Conservation (phyloP, 2,797 vertebrate genomes). For the Premnoplex brunnescens region DNA sequence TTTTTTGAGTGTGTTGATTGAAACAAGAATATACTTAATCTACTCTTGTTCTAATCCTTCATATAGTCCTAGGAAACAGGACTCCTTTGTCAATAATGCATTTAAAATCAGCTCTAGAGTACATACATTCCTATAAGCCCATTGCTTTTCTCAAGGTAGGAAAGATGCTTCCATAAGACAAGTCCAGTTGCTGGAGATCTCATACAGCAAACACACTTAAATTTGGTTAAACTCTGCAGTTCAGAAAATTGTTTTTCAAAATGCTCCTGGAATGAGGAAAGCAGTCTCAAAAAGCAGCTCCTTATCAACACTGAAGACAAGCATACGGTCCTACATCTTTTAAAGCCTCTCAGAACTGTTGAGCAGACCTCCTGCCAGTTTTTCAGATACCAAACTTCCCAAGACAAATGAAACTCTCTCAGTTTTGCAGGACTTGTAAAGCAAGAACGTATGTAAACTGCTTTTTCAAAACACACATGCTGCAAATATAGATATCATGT, state of each 20-base stretch:
- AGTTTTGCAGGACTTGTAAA: background rate
- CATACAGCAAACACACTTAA: background rate
- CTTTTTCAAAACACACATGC: slow-evolving; percentile 52
- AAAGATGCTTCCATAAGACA: background rate
- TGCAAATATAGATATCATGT: slow-evolving; percentile 67
- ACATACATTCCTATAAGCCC: background rate
- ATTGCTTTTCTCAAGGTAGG: background rate
- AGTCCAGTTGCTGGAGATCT: background rate
- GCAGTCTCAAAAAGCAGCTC: background rate
- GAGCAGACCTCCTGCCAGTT: background rate
- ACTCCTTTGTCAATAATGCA: background rate
- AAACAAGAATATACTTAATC: background rate
- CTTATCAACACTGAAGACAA: background rate
- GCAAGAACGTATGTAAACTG: slow-evolving; percentile 8
- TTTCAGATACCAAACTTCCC: background rate
- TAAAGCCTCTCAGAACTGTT: background rate
- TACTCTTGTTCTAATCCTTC: background rate
- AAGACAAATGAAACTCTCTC: slow-evolving; percentile 12
- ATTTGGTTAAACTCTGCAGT: background rate
- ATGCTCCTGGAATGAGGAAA: background rate
- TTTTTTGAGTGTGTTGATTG: background rate
- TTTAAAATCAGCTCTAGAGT: background rate
- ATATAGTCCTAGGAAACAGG: background rate
- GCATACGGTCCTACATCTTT: background rate
- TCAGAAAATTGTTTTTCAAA: background rate